A percentile compares a stretch with the other conserved stretches of the same genome.
These are phyloP conservation scores for Ylistrum balloti DNA, from an alignment of 1,140 invertebrate genomes.

Conservation along the genomic window DNA sequence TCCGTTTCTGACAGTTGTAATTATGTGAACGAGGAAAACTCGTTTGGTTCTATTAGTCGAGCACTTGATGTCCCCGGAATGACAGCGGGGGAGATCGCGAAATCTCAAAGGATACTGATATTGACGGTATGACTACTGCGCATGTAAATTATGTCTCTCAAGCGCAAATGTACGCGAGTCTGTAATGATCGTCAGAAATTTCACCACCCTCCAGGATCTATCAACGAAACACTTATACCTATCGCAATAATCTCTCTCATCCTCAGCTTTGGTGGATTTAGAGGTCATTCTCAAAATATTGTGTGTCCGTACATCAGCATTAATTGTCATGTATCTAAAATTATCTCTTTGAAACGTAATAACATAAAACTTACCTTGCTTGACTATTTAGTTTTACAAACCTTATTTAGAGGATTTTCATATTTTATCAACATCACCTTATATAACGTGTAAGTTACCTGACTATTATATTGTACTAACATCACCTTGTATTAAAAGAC, in stretches of 20 bases:
- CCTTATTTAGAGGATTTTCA: no score
- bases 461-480: no score
- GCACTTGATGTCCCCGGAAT: neutral
- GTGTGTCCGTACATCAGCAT: neutral
- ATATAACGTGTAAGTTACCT: no score
- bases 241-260: slow-evolving; percentile 16
- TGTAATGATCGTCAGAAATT: neutral
- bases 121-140: neutral
- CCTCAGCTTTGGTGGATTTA: neutral
- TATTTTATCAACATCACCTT: no score
- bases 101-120: slow-evolving; percentile 14
- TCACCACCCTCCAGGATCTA: neutral
- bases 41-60: neutral
- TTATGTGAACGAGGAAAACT: neutral
- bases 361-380: neutral
- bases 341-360: neutral
- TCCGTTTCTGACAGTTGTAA: neutral
- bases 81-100: neutral
- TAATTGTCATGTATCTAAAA: neutral
- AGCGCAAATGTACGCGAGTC: neutral
- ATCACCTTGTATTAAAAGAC: no score
- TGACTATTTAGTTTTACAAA: no score
- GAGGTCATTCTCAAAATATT: neutral
- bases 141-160: neutral
- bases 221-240: neutral